Evolutionary conservation across 1,140 invertebrate species (phyloP).

Genomic region (Papilio aristodemus): DNA sequence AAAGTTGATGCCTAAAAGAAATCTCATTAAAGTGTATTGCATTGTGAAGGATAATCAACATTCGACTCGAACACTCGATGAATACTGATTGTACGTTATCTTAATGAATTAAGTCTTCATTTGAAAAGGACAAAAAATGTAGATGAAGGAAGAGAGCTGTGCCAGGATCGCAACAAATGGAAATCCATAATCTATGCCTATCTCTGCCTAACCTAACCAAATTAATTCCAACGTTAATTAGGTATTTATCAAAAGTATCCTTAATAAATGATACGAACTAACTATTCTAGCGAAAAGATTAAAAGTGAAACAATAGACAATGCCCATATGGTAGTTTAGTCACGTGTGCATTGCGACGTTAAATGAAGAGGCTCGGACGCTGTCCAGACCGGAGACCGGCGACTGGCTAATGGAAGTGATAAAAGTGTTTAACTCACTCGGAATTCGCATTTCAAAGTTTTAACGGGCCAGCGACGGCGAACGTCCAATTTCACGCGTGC

Average conservation of each 20-base stretch:
- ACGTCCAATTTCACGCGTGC: conserved; percentile 32
- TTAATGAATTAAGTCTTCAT: conserved; percentile 2
- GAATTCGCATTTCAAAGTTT: conserved; percentile 31
- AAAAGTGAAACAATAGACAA: conserved; percentile 1
- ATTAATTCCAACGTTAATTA: too few species aligned
- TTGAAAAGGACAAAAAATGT: too few species aligned
- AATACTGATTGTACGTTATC: conserved; percentile 46
- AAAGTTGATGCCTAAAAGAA: conserved; percentile 44
- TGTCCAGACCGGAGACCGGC: neutral
- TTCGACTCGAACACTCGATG: conserved; percentile 37
- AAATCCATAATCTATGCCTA: too few species aligned
- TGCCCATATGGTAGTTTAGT: neutral
- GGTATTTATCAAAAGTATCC: neutral
- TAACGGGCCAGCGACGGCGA: neutral
- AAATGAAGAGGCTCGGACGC: conserved; percentile 29
- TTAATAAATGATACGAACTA: neutral
- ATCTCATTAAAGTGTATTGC: conserved; percentile 46
- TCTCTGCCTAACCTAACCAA: too few species aligned
- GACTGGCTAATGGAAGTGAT: conserved; percentile 11
- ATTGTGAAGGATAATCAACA: conserved; percentile 44
- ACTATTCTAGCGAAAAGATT: neutral
- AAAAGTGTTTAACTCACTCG: conserved; percentile 25
- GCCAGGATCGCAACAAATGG: too few species aligned
- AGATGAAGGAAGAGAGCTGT: too few species aligned
- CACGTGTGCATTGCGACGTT: conserved; percentile 16